phyloP scores from a whole-genome alignment of 2,797 vertebrate genomes.

The Hydrolagus colliei region DNA sequence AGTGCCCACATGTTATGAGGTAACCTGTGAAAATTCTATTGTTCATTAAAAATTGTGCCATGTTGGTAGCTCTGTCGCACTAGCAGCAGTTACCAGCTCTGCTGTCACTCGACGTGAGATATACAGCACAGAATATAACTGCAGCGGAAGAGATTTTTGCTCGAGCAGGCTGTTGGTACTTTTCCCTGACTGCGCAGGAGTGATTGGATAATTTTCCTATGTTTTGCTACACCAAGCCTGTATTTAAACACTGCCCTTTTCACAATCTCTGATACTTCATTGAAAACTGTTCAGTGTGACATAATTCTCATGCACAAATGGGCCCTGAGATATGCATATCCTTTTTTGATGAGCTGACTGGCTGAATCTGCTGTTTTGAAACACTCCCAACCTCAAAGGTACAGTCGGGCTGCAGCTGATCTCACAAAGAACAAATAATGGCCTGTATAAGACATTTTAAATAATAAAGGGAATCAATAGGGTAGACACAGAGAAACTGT shows the following conservation, averaged over 20 bases:
- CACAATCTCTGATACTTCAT: background rate
- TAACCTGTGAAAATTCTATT: background rate
- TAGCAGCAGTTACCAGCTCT: too few relatives aligned
- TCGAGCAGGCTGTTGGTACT: background rate
- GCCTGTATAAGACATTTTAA: too few relatives aligned
- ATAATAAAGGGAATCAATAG: too few relatives aligned
- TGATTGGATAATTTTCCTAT: background rate
- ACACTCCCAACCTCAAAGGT: background rate
- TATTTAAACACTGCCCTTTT: background rate
- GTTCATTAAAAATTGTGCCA: background rate
- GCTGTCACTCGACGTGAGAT: background rate
- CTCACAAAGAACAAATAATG: background rate
- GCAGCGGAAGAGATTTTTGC: background rate
- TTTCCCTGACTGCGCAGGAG: background rate
- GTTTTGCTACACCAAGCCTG: background rate
- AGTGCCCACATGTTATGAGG: background rate
- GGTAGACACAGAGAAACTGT: too few relatives aligned
- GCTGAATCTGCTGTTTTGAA: background rate
- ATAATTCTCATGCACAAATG: background rate
- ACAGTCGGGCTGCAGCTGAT: background rate
- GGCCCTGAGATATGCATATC: too few relatives aligned
- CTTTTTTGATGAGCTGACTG: background rate
- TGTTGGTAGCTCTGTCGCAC: background rate
- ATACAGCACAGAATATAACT: constrained; percentile 3
- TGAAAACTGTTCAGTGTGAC: background rate